Conservation (phyloP, 2,888 invertebrate species). For the Pegoplata infirma region DNA sequence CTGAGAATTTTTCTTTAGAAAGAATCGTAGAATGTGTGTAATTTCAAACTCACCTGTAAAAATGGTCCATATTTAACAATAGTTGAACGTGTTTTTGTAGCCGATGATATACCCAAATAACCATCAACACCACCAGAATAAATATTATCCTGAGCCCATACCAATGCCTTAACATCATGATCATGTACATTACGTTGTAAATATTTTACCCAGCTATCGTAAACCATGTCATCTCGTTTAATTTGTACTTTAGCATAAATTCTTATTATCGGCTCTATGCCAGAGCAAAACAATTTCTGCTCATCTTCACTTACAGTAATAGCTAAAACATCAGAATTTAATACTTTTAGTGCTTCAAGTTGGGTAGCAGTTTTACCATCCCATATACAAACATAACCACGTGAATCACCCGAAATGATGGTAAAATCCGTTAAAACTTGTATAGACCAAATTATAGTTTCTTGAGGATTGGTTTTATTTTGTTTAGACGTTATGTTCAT, state of each 20-base stretch:
- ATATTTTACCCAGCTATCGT: slow-evolving; percentile 88
- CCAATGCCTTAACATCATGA: slow-evolving; percentile 90
- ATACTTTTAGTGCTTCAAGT: slow-evolving; percentile 87
- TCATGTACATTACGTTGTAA: slow-evolving; percentile 89
- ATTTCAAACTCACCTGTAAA: slow-evolving; percentile 78
- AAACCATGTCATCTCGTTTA: slow-evolving; percentile 79
- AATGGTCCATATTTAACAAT: slow-evolving; percentile 86
- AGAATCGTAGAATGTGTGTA: too few species aligned
- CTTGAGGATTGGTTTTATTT: slow-evolving; percentile 78
- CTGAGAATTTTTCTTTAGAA: too few species aligned
- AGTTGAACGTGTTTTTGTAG: slow-evolving; percentile 79
- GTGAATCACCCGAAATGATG: slow-evolving; percentile 92
- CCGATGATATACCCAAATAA: slow-evolving; percentile 85
- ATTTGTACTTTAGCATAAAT: slow-evolving; percentile 84
- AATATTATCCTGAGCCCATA: slow-evolving; percentile 81
- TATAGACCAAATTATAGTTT: slow-evolving; percentile 93
- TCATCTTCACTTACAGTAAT: slow-evolving; percentile 86
- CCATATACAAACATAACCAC: slow-evolving; percentile 93
- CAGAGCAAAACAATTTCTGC: slow-evolving; percentile 86
- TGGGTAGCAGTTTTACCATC: slow-evolving; percentile 89
- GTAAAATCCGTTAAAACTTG: slow-evolving; percentile 88
- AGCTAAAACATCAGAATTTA: slow-evolving; percentile 89
- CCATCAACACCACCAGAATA: slow-evolving; percentile 91
- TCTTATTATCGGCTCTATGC: slow-evolving; percentile 89
- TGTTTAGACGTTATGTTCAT: slow-evolving; percentile 85